Conservation (phyloP, 2,888 invertebrate genomes). For the Epinotia nisella region DNA sequence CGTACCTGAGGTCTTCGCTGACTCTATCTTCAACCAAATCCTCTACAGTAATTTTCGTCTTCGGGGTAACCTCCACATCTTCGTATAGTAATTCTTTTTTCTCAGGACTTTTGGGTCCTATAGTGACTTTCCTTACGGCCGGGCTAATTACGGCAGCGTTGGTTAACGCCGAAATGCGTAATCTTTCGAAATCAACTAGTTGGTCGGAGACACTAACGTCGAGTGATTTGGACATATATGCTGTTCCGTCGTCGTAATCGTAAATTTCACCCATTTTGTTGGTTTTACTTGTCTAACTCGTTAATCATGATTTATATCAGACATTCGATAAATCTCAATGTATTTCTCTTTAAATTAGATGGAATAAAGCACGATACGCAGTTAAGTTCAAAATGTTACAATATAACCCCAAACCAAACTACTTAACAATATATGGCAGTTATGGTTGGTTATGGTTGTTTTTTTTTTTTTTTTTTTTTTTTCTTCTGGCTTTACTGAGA, state of each 20-base stretch:
- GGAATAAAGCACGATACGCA: background rate
- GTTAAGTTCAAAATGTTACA: background rate
- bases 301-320: background rate
- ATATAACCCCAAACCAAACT: background rate
- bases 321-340: background rate
- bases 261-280: slow-evolving; percentile 32
- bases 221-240: slow-evolving; percentile 50
- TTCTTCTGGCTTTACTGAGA: too few species aligned
- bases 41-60: slow-evolving; percentile 53
- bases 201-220: slow-evolving; percentile 66
- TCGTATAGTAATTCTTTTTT: slow-evolving; percentile 54
- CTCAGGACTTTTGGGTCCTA: slow-evolving; percentile 72
- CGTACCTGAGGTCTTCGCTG: slow-evolving; percentile 67
- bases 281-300: background rate
- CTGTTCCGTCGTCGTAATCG: background rate
- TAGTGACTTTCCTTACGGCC: slow-evolving; percentile 80
- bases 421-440: too few species aligned
- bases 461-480: too few species aligned
- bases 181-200: slow-evolving; percentile 73
- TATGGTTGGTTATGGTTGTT: too few species aligned
- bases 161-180: slow-evolving; percentile 85
- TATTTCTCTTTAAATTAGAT: background rate
- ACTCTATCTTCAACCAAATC: slow-evolving; percentile 67
- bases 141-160: slow-evolving; percentile 84
- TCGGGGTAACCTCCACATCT: slow-evolving; percentile 45